phyloP scores from a whole-genome alignment of 2,888 invertebrate genomes.

The Gari tellinella region DNA sequence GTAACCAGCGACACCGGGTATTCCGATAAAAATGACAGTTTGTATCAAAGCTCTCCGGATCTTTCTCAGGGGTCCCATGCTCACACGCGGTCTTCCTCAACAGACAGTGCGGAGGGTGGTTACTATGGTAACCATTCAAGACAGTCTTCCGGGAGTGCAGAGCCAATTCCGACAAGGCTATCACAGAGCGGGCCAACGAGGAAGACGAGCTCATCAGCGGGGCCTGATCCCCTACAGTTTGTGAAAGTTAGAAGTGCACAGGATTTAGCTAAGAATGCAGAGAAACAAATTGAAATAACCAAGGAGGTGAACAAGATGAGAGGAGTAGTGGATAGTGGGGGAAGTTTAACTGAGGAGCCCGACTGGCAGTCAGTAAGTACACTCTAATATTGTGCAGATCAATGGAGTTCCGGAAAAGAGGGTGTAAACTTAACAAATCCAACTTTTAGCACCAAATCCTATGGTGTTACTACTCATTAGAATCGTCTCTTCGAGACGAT shows the following conservation, averaged over 20 bases:
- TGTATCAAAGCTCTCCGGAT: slow-evolving; percentile 75
- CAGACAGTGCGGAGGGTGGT: slow-evolving; percentile 76
- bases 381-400: too few species aligned
- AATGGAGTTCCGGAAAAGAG: too few species aligned
- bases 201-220: slow-evolving; percentile 49
- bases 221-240: slow-evolving; percentile 81
- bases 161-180: slow-evolving; percentile 60
- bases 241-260: slow-evolving; percentile 73
- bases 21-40: slow-evolving; percentile 55
- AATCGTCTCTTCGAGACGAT: too few species aligned
- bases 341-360: slow-evolving; percentile 61
- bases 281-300: slow-evolving; percentile 76
- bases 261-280: slow-evolving; percentile 76
- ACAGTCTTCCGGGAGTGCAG: slow-evolving; percentile 76
- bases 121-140: slow-evolving; percentile 73
- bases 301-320: slow-evolving; percentile 74
- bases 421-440: too few species aligned
- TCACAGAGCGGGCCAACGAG: slow-evolving; percentile 22
- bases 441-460: too few species aligned
- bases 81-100: slow-evolving; percentile 74
- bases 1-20: slow-evolving; percentile 50
- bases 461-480: too few species aligned
- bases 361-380: slow-evolving; percentile 85
- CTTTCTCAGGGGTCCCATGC: slow-evolving; percentile 63
- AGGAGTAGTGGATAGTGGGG: slow-evolving; percentile 23